Conservation (phyloP, 2,888 invertebrate genomes). For the Andrena camellia region DNA sequence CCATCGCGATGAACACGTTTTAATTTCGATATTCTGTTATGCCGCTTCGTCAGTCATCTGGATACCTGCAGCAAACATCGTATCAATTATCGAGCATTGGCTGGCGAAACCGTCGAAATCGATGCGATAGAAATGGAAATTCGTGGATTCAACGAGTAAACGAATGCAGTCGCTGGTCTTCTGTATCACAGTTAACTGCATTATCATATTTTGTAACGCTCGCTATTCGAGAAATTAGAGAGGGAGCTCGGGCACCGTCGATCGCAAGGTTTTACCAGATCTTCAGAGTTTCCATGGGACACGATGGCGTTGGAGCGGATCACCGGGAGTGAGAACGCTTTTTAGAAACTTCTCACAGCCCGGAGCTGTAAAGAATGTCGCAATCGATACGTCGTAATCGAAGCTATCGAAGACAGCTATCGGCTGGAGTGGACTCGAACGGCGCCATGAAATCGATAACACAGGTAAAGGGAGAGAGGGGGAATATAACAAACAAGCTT, state of each 20-base stretch:
- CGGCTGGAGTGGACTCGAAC: conserved; percentile 27
- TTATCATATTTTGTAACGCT: conserved; percentile 12
- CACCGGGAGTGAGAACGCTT: conserved; percentile 20
- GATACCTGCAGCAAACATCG: neutral
- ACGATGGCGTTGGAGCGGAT: neutral
- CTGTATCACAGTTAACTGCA: conserved; percentile 9
- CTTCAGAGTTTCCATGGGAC: neutral
- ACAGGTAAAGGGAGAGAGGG: conserved; percentile 32
- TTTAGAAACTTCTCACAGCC: conserved; percentile 20
- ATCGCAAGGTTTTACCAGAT: conserved; percentile 21
- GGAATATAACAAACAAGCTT: conserved; percentile 57
- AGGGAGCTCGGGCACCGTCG: neutral
- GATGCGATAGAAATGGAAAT: conserved; percentile 22
- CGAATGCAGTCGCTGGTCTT: neutral
- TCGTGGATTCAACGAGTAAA: conserved; percentile 1
- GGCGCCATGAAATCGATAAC: conserved; percentile 58
- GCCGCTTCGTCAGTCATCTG: conserved; percentile 39
- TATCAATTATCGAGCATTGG: conserved; percentile 13
- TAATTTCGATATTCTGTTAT: conserved; percentile 44
- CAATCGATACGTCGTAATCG: conserved; percentile 58
- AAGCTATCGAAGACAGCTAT: conserved; percentile 49
- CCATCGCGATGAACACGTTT: conserved; percentile 41
- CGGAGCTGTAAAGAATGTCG: conserved; percentile 44
- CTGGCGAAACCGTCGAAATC: neutral
- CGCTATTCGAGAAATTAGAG: neutral